These are phyloP conservation scores for Chouioia cunea DNA, from an alignment of 2,888 invertebrate species.

Conservation along the genomic window DNA sequence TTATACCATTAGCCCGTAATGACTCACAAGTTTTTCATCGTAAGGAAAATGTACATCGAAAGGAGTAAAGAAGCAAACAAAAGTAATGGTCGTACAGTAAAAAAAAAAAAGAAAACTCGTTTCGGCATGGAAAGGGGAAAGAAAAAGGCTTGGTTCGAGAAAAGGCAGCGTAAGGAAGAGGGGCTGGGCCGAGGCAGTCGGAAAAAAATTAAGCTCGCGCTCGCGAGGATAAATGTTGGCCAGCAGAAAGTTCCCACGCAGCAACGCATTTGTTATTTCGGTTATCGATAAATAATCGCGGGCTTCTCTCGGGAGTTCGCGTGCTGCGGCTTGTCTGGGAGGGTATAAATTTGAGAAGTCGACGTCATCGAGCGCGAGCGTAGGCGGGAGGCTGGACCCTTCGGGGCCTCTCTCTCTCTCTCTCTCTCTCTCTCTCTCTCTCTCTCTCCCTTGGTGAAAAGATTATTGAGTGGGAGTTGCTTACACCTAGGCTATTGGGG, in stretches of 20 bases:
- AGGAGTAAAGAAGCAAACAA: no score
- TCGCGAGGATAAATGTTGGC: constrained; percentile 37
- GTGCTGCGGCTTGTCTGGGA: constrained; percentile 10
- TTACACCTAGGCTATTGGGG: background rate
- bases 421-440: constrained; percentile 27
- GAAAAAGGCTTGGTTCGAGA: background rate
- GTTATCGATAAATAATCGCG: constrained; percentile 48
- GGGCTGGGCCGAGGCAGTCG: no score
- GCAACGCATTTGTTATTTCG: constrained; percentile 39
- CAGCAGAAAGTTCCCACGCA: constrained; percentile 33
- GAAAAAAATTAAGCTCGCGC: background rate
- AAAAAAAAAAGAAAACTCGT: no score
- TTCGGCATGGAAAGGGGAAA: background rate
- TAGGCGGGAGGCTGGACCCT: constrained; percentile 43
- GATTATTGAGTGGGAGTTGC: constrained; percentile 35
- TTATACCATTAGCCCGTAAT: no score
- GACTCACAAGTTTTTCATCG: no score
- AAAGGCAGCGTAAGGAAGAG: constrained; percentile 5
- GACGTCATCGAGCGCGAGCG: constrained; percentile 46
- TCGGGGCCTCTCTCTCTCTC: constrained; percentile 17
- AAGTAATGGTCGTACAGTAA: no score
- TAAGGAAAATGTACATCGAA: no score
- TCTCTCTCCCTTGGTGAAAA: background rate
- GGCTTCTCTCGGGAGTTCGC: constrained; percentile 5
- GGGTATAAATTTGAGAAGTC: constrained; percentile 46